A percentile compares a stretch with the other conserved stretches of the same genome.
Conservation (phyloP, 2,888 invertebrate genomes). For the Stenchaetothrips biformis region DNA sequence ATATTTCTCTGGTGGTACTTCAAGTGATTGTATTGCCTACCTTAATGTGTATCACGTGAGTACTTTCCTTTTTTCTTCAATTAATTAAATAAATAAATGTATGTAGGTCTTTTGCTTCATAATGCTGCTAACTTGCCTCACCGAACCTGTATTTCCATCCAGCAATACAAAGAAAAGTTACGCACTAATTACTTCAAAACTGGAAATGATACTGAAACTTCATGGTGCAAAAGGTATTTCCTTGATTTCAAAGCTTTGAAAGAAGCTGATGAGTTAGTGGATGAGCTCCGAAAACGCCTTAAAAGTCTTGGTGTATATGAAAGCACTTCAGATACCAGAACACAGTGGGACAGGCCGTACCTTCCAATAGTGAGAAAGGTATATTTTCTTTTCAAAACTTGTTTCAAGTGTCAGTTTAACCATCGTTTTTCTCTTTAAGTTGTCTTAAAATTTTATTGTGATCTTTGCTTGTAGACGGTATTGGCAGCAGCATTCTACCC, state of each 20-base stretch:
- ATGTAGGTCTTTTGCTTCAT: too few relatives aligned
- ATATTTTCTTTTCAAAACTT: slow-evolving; percentile 38
- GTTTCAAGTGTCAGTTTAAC: not conserved
- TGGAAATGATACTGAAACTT: slow-evolving; percentile 44
- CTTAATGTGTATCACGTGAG: slow-evolving; percentile 71
- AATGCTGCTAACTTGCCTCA: not conserved
- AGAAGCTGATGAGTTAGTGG: slow-evolving; percentile 66
- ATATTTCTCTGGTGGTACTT: slow-evolving; percentile 74
- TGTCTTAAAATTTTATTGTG: not conserved
- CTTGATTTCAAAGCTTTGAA: slow-evolving; percentile 66
- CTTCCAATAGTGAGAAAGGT: slow-evolving; percentile 63
- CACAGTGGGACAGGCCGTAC: slow-evolving; percentile 49
- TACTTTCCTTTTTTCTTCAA: slow-evolving; percentile 3
- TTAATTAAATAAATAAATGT: too few relatives aligned
- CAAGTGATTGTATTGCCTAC: slow-evolving; percentile 79
- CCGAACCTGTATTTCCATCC: slow-evolving; percentile 30
- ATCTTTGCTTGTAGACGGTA: slow-evolving; percentile 53
- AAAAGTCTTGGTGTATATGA: slow-evolving; percentile 53
- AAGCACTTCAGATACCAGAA: slow-evolving; percentile 47
- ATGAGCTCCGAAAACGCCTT: slow-evolving; percentile 64
- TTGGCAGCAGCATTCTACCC: slow-evolving; percentile 90
- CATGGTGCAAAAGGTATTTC: slow-evolving; percentile 66
- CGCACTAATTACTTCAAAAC: slow-evolving; percentile 7
- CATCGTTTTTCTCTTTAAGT: slow-evolving; percentile 4
- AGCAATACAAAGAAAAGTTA: not conserved